Evolutionary conservation across 2,888 invertebrate species (phyloP).

Genomic region (Hypsopygia costalis): DNA sequence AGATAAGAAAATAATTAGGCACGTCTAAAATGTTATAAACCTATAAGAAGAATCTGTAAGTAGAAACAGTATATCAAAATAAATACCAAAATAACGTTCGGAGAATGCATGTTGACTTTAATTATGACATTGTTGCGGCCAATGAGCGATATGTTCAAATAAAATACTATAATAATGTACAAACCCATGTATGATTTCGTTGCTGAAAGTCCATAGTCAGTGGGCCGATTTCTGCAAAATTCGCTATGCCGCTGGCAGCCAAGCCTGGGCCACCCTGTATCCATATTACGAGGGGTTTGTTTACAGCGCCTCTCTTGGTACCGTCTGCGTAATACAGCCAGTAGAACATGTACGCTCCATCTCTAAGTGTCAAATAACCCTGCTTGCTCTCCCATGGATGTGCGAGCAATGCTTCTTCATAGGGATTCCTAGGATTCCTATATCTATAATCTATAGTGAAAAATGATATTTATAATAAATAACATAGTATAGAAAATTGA

Average conservation of each 20-base stretch:
- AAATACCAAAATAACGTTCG: too few relatives aligned
- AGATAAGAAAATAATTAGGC: too few relatives aligned
- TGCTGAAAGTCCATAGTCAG: slow-evolving; percentile 82
- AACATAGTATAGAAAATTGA: too few relatives aligned
- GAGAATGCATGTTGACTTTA: too few relatives aligned
- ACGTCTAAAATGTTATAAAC: too few relatives aligned
- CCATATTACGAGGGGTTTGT: slow-evolving; percentile 90
- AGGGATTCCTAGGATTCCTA: too few relatives aligned
- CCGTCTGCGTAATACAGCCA: slow-evolving; percentile 92
- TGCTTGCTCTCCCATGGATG: slow-evolving; percentile 76
- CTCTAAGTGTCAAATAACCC: slow-evolving; percentile 87
- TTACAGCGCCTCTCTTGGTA: slow-evolving; percentile 71
- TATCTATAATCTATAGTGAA: slow-evolving; percentile 26
- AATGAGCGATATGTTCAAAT: too few relatives aligned
- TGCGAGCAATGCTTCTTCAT: slow-evolving; percentile 28
- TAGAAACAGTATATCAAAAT: too few relatives aligned
- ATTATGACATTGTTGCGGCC: too few relatives aligned
- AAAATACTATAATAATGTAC: too few relatives aligned
- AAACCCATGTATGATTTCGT: slow-evolving; percentile 89
- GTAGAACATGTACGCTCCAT: slow-evolving; percentile 90
- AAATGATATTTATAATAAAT: background rate
- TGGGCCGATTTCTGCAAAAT: slow-evolving; percentile 92
- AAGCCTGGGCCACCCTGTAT: slow-evolving; percentile 93
- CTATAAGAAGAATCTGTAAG: too few relatives aligned
- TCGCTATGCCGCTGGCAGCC: slow-evolving; percentile 92